Conservation (phyloP, 2,113 vertebrate species). For the Plotosus lineatus region DNA sequence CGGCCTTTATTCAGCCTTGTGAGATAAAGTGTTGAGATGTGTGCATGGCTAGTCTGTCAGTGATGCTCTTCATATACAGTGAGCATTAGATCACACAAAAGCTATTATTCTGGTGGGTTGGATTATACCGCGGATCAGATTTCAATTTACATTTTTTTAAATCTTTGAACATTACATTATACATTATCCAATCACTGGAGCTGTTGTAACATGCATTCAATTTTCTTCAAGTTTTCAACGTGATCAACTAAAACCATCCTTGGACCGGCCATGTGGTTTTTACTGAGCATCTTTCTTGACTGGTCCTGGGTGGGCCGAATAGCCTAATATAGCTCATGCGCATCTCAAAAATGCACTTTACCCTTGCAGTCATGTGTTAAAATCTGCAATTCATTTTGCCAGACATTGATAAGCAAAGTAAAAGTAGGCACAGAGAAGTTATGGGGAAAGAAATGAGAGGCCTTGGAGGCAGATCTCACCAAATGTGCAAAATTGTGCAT, state of each 20-base stretch:
- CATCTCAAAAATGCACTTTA: too few relatives aligned
- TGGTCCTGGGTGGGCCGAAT: too few relatives aligned
- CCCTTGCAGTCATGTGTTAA: too few relatives aligned
- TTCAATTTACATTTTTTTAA: constrained; percentile 24
- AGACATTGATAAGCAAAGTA: too few relatives aligned
- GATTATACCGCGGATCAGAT: constrained; percentile 36
- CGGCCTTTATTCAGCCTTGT: constrained; percentile 36
- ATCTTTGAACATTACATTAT: not conserved
- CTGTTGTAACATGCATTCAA: not conserved
- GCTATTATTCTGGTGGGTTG: constrained; percentile 28
- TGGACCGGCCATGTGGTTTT: too few relatives aligned
- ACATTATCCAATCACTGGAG: not conserved
- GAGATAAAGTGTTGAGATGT: constrained; percentile 45
- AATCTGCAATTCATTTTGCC: too few relatives aligned
- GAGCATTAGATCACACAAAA: constrained; percentile 35
- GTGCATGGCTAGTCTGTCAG: constrained; percentile 33
- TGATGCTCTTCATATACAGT: constrained; percentile 42
- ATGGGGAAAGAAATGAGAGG: too few relatives aligned
- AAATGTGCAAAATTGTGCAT: too few relatives aligned
- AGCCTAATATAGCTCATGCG: too few relatives aligned
- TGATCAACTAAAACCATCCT: not conserved
- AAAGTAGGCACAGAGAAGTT: too few relatives aligned
- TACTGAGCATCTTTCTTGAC: too few relatives aligned
- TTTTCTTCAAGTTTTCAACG: not conserved
- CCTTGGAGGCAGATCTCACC: too few relatives aligned